These are phyloP conservation scores for Machaerirhynchus nigripectus DNA, from an alignment of 2,113 vertebrate species.

Conservation along the genomic window DNA sequence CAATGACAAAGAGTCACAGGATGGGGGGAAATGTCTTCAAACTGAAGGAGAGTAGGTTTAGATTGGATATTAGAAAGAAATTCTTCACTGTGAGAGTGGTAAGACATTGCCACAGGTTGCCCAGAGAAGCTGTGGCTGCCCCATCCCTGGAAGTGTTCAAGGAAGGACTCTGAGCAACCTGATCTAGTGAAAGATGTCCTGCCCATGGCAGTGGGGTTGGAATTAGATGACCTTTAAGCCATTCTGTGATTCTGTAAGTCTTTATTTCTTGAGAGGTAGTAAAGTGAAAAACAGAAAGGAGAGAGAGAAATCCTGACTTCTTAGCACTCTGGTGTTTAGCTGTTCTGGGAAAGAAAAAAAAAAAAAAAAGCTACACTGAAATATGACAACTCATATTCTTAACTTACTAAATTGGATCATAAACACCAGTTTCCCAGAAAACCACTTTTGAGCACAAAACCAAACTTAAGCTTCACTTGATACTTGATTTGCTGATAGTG, in stretches of 20 bases:
- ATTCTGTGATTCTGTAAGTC: background rate
- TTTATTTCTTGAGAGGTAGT: background rate
- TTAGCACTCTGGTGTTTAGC: background rate
- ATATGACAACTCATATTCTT: background rate
- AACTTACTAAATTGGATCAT: background rate
- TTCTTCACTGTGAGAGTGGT: background rate
- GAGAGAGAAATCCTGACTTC: background rate
- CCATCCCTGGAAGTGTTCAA: background rate
- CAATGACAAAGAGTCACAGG: too few species aligned
- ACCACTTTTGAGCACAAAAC: background rate
- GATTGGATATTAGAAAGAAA: background rate
- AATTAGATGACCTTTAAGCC: background rate
- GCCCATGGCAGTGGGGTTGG: background rate
- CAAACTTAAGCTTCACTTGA: background rate
- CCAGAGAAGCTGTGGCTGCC: background rate
- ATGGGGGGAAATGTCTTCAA: background rate
- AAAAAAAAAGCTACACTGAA: background rate
- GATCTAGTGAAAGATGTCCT: background rate
- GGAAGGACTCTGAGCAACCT: background rate
- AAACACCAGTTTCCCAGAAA: background rate
- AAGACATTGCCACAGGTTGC: background rate
- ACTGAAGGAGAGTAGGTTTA: background rate
- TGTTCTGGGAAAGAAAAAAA: background rate
- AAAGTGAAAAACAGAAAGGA: background rate
- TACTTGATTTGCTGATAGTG: background rate